These are phyloP conservation scores for Macrosteles quadrilineatus DNA, from an alignment of 1,140 invertebrate genomes.

Conservation along the genomic window DNA sequence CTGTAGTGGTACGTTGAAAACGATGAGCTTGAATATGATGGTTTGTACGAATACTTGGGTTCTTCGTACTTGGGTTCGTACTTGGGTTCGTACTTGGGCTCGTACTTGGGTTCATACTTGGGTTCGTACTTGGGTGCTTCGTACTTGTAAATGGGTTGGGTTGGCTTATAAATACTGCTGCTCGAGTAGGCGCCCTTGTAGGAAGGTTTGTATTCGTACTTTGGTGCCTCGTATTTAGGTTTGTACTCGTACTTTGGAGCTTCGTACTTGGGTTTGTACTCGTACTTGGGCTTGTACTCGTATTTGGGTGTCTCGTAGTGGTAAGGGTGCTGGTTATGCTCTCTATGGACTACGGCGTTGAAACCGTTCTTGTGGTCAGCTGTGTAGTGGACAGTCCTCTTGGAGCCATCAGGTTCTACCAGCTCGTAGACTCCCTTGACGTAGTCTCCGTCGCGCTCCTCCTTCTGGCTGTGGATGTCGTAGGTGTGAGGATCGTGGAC, in stretches of 20 bases:
- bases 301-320: not conserved
- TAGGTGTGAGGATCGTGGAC: conserved; percentile 58
- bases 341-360: conserved; percentile 50
- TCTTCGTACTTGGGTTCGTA: conserved; percentile 23
- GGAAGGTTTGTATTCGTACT: conserved; percentile 18
- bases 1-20: no score
- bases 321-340: not conserved
- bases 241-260: conserved; percentile 20
- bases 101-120: no score
- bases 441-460: conserved; percentile 56
- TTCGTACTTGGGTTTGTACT: not conserved
- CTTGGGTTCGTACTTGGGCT: conserved; percentile 23
- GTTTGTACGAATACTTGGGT: not conserved
- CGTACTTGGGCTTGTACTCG: not conserved
- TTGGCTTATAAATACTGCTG: not conserved
- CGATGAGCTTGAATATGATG: no score
- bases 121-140: conserved; percentile 24
- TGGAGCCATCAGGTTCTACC: conserved; percentile 55
- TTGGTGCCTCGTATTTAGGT: conserved; percentile 21
- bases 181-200: not conserved
- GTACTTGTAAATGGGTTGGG: conserved; percentile 10
- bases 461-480: conserved; percentile 58
- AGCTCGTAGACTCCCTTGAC: conserved; percentile 45
- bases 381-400: conserved; percentile 62
- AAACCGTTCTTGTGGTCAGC: conserved; percentile 69